phyloP scores from a whole-genome alignment of 1,140 invertebrate species.

The Antheraea mylitta region DNA sequence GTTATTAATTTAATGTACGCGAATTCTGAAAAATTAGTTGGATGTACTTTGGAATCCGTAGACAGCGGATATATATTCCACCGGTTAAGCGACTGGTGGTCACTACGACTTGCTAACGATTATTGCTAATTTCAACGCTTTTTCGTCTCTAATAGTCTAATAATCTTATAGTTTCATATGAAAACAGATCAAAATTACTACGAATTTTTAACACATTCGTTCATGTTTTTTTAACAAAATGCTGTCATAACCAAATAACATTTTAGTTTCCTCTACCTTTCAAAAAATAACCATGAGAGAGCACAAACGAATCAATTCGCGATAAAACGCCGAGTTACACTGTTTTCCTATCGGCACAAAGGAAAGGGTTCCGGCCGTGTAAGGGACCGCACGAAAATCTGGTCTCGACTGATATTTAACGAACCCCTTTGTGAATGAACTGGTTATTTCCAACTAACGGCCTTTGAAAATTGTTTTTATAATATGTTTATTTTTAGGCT shows the following conservation, averaged over 20 bases:
- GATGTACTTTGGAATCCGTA: no score
- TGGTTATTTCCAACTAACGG: background rate
- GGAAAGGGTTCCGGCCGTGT: background rate
- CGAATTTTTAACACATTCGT: background rate
- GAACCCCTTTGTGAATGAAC: conserved; percentile 1
- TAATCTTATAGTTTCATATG: no score
- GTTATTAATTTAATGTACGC: no score
- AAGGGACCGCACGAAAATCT: conserved; percentile 1
- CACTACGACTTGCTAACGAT: no score
- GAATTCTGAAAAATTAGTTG: no score
- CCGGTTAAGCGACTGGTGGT: no score
- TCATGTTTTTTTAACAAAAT: background rate
- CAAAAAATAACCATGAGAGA: background rate
- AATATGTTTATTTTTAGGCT: background rate
- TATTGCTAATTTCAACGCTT: no score
- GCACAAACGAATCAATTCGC: background rate
- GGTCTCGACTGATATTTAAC: background rate
- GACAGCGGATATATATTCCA: no score
- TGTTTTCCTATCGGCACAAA: conserved; percentile 4
- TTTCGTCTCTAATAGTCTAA: no score
- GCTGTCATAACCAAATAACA: background rate
- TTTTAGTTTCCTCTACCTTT: background rate
- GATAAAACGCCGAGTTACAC: background rate
- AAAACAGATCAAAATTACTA: no score
- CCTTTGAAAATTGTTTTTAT: background rate